Conservation (phyloP, 2,797 vertebrate genomes). For the Spatula versicolor region DNA sequence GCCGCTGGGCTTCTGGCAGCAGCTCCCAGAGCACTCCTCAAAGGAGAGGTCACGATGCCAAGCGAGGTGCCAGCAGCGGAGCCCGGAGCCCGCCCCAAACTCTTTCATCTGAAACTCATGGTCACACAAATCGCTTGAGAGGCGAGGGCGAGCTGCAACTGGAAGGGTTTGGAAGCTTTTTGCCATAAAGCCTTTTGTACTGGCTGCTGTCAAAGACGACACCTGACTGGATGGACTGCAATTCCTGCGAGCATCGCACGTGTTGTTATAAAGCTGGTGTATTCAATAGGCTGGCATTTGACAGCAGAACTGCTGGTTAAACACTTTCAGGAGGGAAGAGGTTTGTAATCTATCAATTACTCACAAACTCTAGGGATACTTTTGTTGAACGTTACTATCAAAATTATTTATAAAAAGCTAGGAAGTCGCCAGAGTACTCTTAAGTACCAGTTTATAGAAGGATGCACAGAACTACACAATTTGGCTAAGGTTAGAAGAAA, state of each 20-base stretch:
- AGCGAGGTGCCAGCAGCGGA: neutral
- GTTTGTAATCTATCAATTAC: neutral
- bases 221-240: neutral
- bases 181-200: conserved; percentile 36
- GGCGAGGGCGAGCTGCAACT: neutral
- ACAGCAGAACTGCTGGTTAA: conserved; percentile 19
- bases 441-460: neutral
- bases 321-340: neutral
- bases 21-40: neutral
- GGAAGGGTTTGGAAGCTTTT: conserved; percentile 9
- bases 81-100: neutral
- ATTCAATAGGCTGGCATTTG: neutral
- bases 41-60: neutral
- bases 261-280: neutral
- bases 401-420: conserved; percentile 2
- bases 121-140: neutral
- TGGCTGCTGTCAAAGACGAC: conserved; percentile 32
- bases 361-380: neutral
- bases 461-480: neutral
- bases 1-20: neutral
- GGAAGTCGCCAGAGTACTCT: neutral
- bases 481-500: neutral
- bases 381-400: neutral
- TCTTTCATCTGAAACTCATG: neutral
- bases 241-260: neutral